These are phyloP conservation scores for Dinoponera quadriceps DNA, from an alignment of 1,140 invertebrate species.

Conservation along the genomic window DNA sequence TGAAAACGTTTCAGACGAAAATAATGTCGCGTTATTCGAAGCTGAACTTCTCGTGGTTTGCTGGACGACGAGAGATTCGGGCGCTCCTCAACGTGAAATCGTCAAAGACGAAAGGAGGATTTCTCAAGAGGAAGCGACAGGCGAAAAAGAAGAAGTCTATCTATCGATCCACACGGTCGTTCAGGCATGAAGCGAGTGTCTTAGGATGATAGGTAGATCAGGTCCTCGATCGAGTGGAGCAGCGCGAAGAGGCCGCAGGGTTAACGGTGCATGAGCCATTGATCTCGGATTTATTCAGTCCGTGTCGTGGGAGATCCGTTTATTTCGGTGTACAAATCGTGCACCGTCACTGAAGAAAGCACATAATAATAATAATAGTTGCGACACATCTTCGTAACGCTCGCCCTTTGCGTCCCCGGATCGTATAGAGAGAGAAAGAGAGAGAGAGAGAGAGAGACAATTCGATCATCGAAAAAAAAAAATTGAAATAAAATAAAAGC, in stretches of 20 bases:
- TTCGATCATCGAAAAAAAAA: too few species aligned
- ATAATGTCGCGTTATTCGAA: not conserved
- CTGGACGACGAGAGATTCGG: not conserved
- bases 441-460: too few species aligned
- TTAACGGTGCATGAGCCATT: conserved; percentile 46
- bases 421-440: too few species aligned
- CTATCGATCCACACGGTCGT: conserved; percentile 49
- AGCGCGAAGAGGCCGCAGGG: conserved; percentile 1
- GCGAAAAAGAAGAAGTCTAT: conserved; percentile 29
- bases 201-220: conserved; percentile 46
- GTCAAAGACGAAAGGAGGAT: conserved; percentile 17
- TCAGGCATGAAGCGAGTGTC: conserved; percentile 22
- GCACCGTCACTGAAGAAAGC: not conserved
- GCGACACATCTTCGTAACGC: too few species aligned
- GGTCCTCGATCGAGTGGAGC: conserved; percentile 14
- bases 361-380: not conserved
- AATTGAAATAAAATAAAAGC: too few species aligned
- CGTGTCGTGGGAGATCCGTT: not conserved
- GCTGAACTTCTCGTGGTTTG: not conserved
- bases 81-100: conserved; percentile 53
- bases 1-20: not conserved
- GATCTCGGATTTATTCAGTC: conserved; percentile 51
- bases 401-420: not conserved
- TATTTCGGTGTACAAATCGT: conserved; percentile 9
- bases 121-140: conserved; percentile 30